A percentile compares a stretch with the other conserved stretches of the same genome.
phyloP scores from a whole-genome alignment of 1,140 invertebrate species.

The Drosophila equinoxialis region DNA sequence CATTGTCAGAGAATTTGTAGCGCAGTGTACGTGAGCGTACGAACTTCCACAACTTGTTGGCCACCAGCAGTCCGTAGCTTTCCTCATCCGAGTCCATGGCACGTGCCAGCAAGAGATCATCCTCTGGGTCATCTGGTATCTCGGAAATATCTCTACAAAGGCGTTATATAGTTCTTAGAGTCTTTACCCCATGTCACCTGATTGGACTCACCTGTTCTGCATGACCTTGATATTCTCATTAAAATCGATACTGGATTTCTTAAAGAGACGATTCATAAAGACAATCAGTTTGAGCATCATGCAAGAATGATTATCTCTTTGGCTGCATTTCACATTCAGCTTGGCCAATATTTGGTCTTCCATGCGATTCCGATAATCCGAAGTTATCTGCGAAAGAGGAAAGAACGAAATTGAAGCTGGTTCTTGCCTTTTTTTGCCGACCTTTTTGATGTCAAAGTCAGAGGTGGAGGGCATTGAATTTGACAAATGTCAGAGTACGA shows the following conservation, averaged over 20 bases:
- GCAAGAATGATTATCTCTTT: conserved; percentile 90
- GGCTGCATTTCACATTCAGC: conserved; percentile 89
- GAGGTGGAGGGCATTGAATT: neutral
- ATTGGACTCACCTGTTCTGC: conserved; percentile 86
- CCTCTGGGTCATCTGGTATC: conserved; percentile 72
- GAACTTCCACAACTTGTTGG: conserved; percentile 89
- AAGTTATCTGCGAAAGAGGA: conserved; percentile 54
- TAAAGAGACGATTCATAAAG: conserved; percentile 91
- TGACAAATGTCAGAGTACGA: neutral
- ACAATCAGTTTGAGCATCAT: conserved; percentile 91
- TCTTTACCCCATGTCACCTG: neutral
- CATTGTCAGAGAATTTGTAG: conserved; percentile 88
- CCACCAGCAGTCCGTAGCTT: conserved; percentile 87
- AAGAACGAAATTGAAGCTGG: neutral
- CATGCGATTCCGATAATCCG: conserved; percentile 72
- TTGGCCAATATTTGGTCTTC: conserved; percentile 89
- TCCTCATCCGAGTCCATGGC: conserved; percentile 87
- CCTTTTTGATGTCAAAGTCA: neutral
- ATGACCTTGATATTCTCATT: conserved; percentile 90
- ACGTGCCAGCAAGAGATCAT: conserved; percentile 78
- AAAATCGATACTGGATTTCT: conserved; percentile 89
- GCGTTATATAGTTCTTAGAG: neutral
- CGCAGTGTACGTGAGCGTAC: conserved; percentile 88
- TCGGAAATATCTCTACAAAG: conserved; percentile 63
- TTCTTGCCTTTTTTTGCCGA: neutral